phyloP scores from a whole-genome alignment of 2,888 invertebrate genomes.

The Poecilus cupreus region DNA sequence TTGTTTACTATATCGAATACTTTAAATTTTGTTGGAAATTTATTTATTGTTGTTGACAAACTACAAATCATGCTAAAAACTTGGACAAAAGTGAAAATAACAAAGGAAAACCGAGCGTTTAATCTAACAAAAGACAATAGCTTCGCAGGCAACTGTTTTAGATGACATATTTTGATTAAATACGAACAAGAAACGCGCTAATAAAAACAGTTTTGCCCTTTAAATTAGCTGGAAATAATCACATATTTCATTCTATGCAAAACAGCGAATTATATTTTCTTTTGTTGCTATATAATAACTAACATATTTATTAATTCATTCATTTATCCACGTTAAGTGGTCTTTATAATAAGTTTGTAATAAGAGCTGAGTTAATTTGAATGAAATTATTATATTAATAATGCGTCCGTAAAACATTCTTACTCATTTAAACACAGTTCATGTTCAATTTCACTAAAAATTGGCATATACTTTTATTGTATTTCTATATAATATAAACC shows the following conservation, averaged over 20 bases:
- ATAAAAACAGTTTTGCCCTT: constrained; percentile 9
- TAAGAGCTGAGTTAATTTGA: too few relatives aligned
- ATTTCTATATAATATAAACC: too few relatives aligned
- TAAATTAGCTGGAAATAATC: constrained; percentile 24
- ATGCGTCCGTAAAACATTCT: too few relatives aligned
- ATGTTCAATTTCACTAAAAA: too few relatives aligned
- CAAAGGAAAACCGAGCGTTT: background rate
- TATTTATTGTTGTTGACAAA: background rate
- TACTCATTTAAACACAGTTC: too few relatives aligned
- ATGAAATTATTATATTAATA: too few relatives aligned
- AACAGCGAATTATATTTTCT: background rate
- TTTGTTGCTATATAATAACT: background rate
- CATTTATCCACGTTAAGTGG: background rate
- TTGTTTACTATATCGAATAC: constrained; percentile 13
- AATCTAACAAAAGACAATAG: constrained; percentile 17
- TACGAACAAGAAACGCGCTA: background rate
- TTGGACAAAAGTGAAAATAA: constrained; percentile 14
- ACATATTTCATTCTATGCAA: background rate
- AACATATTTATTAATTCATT: background rate
- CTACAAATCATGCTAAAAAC: background rate
- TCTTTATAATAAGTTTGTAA: too few relatives aligned
- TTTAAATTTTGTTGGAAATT: background rate
- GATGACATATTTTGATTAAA: constrained; percentile 29
- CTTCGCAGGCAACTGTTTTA: background rate
- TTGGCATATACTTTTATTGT: too few relatives aligned